phyloP scores from a whole-genome alignment of 2,113 vertebrate species.

The Plecturocebus donacophilus region DNA sequence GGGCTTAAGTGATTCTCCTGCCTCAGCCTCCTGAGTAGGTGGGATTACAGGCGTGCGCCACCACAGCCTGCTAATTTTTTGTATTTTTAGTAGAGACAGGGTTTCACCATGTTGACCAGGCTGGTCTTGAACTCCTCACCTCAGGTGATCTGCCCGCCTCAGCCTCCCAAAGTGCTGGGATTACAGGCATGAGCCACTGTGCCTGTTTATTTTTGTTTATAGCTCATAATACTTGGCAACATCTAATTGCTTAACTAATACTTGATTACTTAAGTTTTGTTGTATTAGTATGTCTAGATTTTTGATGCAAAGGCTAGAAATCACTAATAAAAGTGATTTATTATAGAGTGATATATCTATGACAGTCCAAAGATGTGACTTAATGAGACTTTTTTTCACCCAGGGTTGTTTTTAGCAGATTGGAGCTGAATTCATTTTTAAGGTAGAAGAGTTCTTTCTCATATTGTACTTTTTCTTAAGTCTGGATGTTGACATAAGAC shows the following conservation, averaged over 20 bases:
- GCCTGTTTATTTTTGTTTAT: background rate
- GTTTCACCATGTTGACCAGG: no score
- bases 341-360: background rate
- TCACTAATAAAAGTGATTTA: constrained; percentile 24
- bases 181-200: no score
- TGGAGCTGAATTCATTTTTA: constrained; percentile 22
- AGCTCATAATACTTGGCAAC: background rate
- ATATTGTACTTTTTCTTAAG: constrained; percentile 12
- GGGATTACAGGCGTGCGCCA: no score
- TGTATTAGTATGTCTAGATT: background rate
- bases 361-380: background rate
- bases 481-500: background rate
- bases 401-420: background rate
- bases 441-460: background rate
- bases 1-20: no score
- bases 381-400: background rate
- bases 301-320: constrained; percentile 5
- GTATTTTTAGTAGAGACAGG: no score
- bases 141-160: no score
- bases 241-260: background rate
- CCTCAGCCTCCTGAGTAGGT: no score
- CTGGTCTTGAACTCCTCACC: no score
- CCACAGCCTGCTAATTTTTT: no score
- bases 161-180: no score
- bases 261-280: background rate